Percentiles rank a stretch among this genome's conserved stretches.
These are phyloP conservation scores for Glaucomys volans DNA, from an alignment of 2,113 vertebrate genomes.

Conservation along the genomic window DNA sequence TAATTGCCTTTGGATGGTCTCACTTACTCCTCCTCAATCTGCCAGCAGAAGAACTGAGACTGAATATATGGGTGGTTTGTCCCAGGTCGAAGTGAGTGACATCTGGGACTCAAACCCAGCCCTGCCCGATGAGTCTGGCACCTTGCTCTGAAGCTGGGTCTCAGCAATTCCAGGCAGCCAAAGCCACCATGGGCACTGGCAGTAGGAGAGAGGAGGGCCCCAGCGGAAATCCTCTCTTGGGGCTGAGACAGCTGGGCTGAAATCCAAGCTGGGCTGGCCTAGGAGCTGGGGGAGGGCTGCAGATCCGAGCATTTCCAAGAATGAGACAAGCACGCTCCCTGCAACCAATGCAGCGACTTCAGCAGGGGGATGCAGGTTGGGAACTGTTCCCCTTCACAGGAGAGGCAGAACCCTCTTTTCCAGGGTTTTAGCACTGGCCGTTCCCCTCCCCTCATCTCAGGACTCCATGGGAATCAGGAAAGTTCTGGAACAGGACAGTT, in stretches of 20 bases:
- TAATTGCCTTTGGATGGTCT: background rate
- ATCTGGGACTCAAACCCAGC: background rate
- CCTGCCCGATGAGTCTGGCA: background rate
- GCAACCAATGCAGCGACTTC: rapidly evolving
- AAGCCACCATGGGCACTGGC: background rate
- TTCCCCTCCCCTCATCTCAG: background rate
- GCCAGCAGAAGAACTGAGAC: background rate
- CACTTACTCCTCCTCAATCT: background rate
- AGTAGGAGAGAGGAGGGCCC: background rate
- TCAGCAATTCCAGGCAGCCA: background rate
- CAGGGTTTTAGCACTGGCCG: rapidly evolving
- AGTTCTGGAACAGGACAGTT: background rate
- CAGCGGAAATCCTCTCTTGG: background rate
- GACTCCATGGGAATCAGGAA: background rate
- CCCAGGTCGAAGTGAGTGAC: background rate
- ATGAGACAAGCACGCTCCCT: background rate
- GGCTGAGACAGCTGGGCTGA: background rate
- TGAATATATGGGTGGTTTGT: background rate
- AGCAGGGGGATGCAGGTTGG: background rate
- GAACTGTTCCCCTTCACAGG: too few species aligned
- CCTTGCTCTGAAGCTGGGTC: background rate
- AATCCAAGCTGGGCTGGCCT: background rate
- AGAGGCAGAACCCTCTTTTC: background rate
- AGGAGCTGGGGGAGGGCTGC: background rate
- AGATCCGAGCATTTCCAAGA: background rate